Conservation (phyloP, 1,140 invertebrate species). For the Micrasema minimum region DNA sequence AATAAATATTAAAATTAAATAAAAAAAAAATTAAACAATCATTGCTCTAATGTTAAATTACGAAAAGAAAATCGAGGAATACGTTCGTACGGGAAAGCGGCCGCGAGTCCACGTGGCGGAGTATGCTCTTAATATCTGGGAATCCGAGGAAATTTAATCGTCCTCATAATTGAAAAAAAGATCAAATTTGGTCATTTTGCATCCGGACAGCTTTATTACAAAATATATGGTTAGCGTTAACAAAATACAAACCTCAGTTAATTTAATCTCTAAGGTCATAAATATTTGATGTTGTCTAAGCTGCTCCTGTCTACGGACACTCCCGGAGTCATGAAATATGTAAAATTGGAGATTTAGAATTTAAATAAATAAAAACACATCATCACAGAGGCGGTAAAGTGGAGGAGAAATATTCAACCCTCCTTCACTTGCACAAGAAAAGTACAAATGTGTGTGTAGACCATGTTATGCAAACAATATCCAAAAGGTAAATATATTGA, state of each 20-base stretch:
- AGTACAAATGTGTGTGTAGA: too few species aligned
- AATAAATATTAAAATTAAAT: too few species aligned
- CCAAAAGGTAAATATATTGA: too few species aligned
- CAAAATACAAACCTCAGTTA: conserved; percentile 19
- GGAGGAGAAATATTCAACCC: conserved; percentile 10
- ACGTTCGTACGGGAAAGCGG: too few species aligned
- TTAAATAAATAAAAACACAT: conserved; percentile 53
- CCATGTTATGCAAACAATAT: too few species aligned
- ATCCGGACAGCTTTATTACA: conserved; percentile 6
- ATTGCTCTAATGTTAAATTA: too few species aligned
- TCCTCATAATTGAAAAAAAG: conserved; percentile 20
- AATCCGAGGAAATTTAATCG: too few species aligned
- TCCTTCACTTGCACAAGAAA: too few species aligned
- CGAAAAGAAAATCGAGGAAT: too few species aligned
- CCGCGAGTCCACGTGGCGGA: too few species aligned
- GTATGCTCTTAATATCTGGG: too few species aligned
- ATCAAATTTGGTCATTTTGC: not conserved
- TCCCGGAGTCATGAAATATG: conserved; percentile 51
- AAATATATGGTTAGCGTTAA: conserved; percentile 13
- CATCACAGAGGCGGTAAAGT: conserved; percentile 9
- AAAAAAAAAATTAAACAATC: too few species aligned
- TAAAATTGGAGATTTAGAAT: conserved; percentile 53
- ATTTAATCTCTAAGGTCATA: conserved; percentile 33
- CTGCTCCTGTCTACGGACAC: conserved; percentile 41
- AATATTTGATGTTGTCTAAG: conserved; percentile 41